These are phyloP conservation scores for Parazoanthus swiftii DNA, from an alignment of 92 coral and sea anemone genomes.

Conservation along the genomic window DNA sequence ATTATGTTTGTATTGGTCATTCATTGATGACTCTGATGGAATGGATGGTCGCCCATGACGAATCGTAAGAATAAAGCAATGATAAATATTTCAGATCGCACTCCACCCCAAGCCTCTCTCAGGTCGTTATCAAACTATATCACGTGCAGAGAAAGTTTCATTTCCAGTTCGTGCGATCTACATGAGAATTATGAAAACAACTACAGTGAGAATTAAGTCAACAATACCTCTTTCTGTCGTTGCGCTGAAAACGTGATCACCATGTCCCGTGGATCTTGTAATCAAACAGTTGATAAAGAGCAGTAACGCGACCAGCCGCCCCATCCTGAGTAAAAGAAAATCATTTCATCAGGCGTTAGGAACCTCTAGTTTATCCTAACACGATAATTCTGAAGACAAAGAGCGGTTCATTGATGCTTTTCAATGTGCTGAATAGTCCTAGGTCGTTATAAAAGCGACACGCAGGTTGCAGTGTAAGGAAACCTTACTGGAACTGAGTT, in stretches of 20 bases:
- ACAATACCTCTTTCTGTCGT: conserved; percentile 24
- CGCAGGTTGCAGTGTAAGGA: background rate
- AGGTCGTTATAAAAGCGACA: background rate
- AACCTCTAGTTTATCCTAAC: background rate
- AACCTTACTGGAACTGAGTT: background rate
- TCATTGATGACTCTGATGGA: background rate
- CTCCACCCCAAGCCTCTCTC: conserved; percentile 7
- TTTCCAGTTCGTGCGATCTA: background rate
- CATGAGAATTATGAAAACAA: background rate
- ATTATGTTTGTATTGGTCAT: background rate
- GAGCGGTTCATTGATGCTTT: background rate
- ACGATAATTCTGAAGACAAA: conserved; percentile 14
- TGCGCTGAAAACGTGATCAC: conserved; percentile 26
- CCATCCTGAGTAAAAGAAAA: conserved; percentile 15
- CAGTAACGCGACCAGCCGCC: conserved; percentile 6
- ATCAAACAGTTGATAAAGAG: conserved; percentile 1
- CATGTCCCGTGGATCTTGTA: conserved; percentile 3
- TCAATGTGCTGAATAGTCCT: background rate
- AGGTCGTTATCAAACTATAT: background rate
- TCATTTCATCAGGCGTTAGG: background rate
- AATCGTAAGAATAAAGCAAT: background rate
- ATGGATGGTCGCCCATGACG: background rate
- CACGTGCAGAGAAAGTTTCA: background rate
- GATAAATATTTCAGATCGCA: too few relatives aligned
- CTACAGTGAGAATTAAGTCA: background rate